A percentile compares a stretch with the other conserved stretches of the same genome.
Evolutionary conservation across 2,797 vertebrate genomes (phyloP).

Genomic region (Hapalemur alaotrensis): DNA sequence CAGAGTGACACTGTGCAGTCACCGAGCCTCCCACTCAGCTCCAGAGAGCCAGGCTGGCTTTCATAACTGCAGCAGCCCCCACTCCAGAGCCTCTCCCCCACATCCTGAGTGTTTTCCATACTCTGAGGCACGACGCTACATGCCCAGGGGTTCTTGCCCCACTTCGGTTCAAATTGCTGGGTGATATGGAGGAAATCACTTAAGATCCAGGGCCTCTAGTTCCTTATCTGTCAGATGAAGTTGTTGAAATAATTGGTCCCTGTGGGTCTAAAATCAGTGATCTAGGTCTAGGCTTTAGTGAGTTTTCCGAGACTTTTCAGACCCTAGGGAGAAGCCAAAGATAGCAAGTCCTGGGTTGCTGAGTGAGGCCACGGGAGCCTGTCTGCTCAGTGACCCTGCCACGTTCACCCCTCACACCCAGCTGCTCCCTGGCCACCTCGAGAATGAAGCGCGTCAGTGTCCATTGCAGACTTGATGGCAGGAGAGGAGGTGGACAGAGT

Average conservation of each 20-base stretch:
- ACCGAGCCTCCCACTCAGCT: not conserved
- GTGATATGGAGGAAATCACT: not conserved
- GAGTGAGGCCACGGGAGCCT: not conserved
- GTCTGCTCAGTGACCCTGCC: not conserved
- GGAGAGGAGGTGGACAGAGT: not conserved
- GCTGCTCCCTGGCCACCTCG: not conserved
- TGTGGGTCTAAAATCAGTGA: not conserved
- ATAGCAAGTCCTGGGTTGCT: not conserved
- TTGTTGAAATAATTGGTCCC: not conserved
- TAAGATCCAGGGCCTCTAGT: not conserved
- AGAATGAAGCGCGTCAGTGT: rapidly evolving
- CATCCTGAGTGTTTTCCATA: not conserved
- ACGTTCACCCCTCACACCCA: not conserved
- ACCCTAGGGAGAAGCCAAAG: not conserved
- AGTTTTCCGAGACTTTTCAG: not conserved
- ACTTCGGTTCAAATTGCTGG: not conserved
- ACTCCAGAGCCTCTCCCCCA: not conserved
- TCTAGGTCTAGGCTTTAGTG: not conserved
- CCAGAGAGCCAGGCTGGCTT: not conserved
- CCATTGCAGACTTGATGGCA: not conserved
- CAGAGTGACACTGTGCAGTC: rapidly evolving
- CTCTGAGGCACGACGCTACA: rapidly evolving
- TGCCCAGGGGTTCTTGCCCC: not conserved
- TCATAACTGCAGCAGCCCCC: not conserved
- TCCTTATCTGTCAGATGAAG: not conserved